Evolutionary conservation across 2,888 invertebrate species (phyloP).

Genomic region (Cephus spinipes): DNA sequence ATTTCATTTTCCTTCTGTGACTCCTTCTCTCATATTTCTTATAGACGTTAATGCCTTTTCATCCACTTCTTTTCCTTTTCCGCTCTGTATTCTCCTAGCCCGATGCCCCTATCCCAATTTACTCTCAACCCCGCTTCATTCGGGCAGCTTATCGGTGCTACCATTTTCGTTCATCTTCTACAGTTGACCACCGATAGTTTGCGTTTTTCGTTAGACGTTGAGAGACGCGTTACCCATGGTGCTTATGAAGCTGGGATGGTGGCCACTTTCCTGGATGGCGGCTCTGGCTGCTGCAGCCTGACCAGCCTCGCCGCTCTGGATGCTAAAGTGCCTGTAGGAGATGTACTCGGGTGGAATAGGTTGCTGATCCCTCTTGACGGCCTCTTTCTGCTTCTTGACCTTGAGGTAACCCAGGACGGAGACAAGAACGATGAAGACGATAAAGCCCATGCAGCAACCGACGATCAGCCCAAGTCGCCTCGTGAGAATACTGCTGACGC

Average conservation of each 20-base stretch:
- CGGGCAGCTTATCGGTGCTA: background rate
- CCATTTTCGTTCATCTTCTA: background rate
- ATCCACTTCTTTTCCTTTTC: background rate
- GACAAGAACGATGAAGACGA: constrained; percentile 86
- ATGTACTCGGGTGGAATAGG: constrained; percentile 83
- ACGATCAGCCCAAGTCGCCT: constrained; percentile 86
- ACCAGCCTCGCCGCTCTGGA: constrained; percentile 74
- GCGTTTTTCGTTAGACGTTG: constrained; percentile 45
- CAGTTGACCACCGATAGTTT: background rate
- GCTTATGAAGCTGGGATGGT: constrained; percentile 53
- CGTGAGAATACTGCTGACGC: constrained; percentile 81
- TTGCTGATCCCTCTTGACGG: constrained; percentile 78
- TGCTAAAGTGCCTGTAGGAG: constrained; percentile 80
- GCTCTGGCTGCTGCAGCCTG: constrained; percentile 35
- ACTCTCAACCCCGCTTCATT: background rate
- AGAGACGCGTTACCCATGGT: constrained; percentile 49
- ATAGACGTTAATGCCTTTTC: background rate
- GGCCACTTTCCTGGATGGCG: constrained; percentile 49
- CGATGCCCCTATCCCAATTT: background rate
- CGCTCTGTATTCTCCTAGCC: background rate
- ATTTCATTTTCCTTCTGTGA: background rate
- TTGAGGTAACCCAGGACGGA: constrained; percentile 88
- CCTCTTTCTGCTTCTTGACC: constrained; percentile 83
- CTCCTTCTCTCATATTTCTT: background rate
- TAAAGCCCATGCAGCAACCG: constrained; percentile 87